Percentiles rank a stretch among this genome's conserved stretches.
Conservation (phyloP, 2,113 vertebrate species). For the Machaerirhynchus nigripectus region DNA sequence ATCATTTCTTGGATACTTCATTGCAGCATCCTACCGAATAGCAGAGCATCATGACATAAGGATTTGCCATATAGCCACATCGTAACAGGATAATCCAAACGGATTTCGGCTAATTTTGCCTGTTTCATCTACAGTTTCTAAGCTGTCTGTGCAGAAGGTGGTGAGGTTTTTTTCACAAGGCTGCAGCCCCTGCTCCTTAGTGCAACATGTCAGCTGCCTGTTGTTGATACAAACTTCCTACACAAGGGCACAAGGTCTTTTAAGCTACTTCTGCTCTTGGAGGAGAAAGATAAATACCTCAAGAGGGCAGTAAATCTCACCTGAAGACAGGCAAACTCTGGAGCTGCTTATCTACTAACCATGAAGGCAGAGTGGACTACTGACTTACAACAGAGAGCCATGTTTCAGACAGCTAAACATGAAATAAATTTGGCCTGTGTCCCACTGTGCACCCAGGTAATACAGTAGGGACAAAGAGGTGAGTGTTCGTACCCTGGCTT, state of each 20-base stretch:
- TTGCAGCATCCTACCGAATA: neutral
- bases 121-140: neutral
- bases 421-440: neutral
- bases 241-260: neutral
- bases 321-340: slow-evolving; percentile 21
- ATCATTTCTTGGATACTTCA: neutral
- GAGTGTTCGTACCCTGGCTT: neutral
- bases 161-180: neutral
- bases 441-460: neutral
- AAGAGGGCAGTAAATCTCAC: slow-evolving; percentile 50
- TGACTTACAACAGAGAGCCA: neutral
- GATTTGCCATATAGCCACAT: neutral
- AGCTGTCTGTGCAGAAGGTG: neutral
- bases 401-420: neutral
- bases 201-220: neutral
- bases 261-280: neutral
- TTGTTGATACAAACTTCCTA: slow-evolving; percentile 15
- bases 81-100: neutral
- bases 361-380: neutral
- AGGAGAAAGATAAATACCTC: slow-evolving; percentile 26
- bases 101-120: neutral
- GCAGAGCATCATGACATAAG: accelerated
- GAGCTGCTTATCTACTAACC: neutral
- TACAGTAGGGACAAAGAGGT: neutral
- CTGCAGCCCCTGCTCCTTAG: neutral